Evolutionary conservation across 92 coral and sea anemone species (phyloP).

Genomic region (Galaxea fascicularis): DNA sequence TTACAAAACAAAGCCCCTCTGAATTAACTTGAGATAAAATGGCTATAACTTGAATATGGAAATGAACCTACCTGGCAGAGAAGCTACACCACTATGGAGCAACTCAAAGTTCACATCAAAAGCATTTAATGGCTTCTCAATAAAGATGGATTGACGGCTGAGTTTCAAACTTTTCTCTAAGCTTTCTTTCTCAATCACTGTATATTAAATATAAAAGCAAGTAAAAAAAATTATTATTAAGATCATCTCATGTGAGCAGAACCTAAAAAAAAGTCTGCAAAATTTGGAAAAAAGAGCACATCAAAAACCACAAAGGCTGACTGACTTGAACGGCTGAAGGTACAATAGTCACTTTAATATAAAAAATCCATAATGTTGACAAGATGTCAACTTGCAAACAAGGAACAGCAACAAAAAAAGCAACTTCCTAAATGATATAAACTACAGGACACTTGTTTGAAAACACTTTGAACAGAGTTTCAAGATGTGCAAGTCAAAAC

Average conservation of each 20-base stretch:
- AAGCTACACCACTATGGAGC: slow-evolving; percentile 93
- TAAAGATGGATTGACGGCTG: slow-evolving; percentile 81
- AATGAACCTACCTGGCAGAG: slow-evolving; percentile 83
- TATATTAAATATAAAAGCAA: neutral
- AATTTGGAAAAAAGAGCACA: too few relatives aligned
- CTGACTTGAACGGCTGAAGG: too few relatives aligned
- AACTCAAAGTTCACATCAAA: slow-evolving; percentile 96
- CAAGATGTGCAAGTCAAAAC: too few relatives aligned
- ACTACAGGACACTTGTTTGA: too few relatives aligned
- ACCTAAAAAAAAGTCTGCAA: too few relatives aligned
- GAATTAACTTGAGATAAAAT: too few relatives aligned
- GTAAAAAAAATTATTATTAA: neutral
- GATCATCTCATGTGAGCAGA: too few relatives aligned
- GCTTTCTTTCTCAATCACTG: slow-evolving; percentile 75
- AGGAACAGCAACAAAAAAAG: neutral
- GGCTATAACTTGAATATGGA: neutral
- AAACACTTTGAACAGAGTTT: too few relatives aligned
- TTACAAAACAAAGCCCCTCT: too few relatives aligned
- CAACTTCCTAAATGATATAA: neutral
- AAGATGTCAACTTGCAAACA: neutral
- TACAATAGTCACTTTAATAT: too few relatives aligned
- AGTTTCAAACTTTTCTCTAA: slow-evolving; percentile 71
- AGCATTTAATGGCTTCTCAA: slow-evolving; percentile 89
- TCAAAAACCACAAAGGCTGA: too few relatives aligned
- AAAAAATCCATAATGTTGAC: neutral